Conservation (phyloP, 92 coral and sea anemone genomes). For the Phenganax stokvisi region DNA sequence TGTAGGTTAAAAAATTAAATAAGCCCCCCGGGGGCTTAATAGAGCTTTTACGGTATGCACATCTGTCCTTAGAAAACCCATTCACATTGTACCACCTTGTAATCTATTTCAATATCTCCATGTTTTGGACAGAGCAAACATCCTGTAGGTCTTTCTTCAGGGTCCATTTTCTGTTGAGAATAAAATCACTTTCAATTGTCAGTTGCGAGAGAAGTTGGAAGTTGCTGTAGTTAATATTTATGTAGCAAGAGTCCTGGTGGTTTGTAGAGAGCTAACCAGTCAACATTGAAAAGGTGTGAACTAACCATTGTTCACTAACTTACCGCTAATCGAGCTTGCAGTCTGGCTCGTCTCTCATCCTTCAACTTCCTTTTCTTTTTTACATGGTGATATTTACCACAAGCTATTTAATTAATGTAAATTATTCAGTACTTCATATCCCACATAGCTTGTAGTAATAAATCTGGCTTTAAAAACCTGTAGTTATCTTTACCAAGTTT, state of each 20-base stretch:
- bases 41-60: not conserved
- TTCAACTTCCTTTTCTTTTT: slow-evolving; percentile 67
- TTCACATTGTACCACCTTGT: slow-evolving; percentile 52
- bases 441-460: not conserved
- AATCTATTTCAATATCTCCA: slow-evolving; percentile 69
- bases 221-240: not conserved
- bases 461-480: not conserved
- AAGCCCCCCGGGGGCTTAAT: too few species aligned
- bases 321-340: slow-evolving; percentile 74
- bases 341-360: slow-evolving; percentile 52
- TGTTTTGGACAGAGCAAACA: slow-evolving; percentile 85
- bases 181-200: not conserved
- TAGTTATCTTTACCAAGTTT: not conserved
- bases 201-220: not conserved
- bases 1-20: too few species aligned
- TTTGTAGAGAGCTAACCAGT: not conserved
- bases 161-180: slow-evolving; percentile 69
- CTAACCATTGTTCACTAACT: not conserved
- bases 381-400: slow-evolving; percentile 73
- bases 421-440: not conserved
- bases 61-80: not conserved
- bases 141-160: slow-evolving; percentile 95
- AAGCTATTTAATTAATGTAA: not conserved
- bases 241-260: not conserved
- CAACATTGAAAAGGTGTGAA: not conserved